A percentile compares a stretch with the other conserved stretches of the same genome.
phyloP scores from a whole-genome alignment of 53 echinoderm and acorn worm genomes.

The Henricia sp. region DNA sequence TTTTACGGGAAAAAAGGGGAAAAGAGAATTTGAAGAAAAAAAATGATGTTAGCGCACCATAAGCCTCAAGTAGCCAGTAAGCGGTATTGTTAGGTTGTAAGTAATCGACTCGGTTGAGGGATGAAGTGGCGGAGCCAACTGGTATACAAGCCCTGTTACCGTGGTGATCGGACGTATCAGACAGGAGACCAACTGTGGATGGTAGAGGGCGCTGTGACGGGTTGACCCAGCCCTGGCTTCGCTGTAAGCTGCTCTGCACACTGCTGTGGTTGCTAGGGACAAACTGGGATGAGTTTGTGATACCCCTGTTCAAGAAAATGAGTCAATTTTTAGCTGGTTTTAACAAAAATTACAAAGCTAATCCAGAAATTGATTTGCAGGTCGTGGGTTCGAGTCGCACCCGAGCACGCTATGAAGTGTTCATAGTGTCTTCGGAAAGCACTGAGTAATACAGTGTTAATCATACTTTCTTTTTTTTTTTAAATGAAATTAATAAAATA shows the following conservation, averaged over 20 bases:
- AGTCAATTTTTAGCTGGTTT: too few relatives aligned
- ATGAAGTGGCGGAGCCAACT: constrained; percentile 55
- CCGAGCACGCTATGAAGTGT: too few relatives aligned
- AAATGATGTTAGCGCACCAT: constrained; percentile 62
- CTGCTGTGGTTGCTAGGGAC: constrained; percentile 53
- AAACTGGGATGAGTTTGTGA: constrained; percentile 38
- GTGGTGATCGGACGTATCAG: constrained; percentile 59
- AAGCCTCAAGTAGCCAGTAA: constrained; percentile 58
- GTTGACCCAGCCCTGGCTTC: constrained; percentile 50
- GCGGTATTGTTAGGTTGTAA: constrained; percentile 62
- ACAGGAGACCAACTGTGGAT: constrained; percentile 38
- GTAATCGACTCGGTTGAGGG: constrained; percentile 47
- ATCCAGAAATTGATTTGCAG: too few relatives aligned
- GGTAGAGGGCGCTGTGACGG: constrained; percentile 64
- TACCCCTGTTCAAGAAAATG: too few relatives aligned
- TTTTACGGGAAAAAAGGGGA: too few relatives aligned
- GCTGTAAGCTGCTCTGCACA: constrained; percentile 50
- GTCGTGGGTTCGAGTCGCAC: too few relatives aligned
- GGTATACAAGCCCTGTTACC: constrained; percentile 68
- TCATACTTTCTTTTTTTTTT: too few relatives aligned
- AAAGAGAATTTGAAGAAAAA: too few relatives aligned
- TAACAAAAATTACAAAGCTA: too few relatives aligned
- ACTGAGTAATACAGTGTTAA: too few relatives aligned
- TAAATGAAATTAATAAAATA: too few relatives aligned
- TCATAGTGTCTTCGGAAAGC: too few relatives aligned